phyloP scores from a whole-genome alignment of 2,888 invertebrate genomes.

The Gibbula magus region DNA sequence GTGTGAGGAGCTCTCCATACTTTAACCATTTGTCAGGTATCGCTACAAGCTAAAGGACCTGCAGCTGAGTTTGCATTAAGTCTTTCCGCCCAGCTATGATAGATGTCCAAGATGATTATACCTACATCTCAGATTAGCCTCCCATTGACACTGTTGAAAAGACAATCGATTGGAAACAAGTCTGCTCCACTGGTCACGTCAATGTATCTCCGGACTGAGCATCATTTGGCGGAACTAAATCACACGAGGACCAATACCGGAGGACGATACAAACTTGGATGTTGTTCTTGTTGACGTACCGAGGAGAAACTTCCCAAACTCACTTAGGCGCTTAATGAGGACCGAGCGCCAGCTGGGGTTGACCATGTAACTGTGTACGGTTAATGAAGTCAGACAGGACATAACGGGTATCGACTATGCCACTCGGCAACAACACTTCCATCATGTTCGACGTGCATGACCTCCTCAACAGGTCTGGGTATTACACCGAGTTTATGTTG shows the following conservation, averaged over 20 bases:
- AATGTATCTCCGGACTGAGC: not conserved
- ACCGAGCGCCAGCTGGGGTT: too few species aligned
- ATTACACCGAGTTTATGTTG: slow-evolving; percentile 8
- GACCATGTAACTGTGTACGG: too few species aligned
- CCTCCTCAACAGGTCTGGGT: slow-evolving; percentile 10
- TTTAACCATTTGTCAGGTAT: too few species aligned
- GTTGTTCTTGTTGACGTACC: too few species aligned
- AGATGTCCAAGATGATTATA: not conserved
- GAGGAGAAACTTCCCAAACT: too few species aligned
- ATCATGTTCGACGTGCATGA: slow-evolving; percentile 1
- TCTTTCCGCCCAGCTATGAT: too few species aligned
- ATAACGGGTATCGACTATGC: not conserved
- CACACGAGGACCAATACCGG: not conserved
- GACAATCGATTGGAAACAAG: not conserved
- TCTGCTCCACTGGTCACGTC: not conserved
- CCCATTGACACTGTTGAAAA: not conserved
- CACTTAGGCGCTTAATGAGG: too few species aligned
- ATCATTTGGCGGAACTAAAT: not conserved
- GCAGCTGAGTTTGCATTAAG: too few species aligned
- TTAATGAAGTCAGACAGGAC: too few species aligned
- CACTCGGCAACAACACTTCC: not conserved
- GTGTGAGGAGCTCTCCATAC: too few species aligned
- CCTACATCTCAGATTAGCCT: not conserved
- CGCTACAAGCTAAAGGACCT: too few species aligned
- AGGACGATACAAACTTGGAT: not conserved